Evolutionary conservation across 2,113 vertebrate species (phyloP), one percentile per base, ranked within the genome.

Genomic region (Pteropus alecto): DNA sequence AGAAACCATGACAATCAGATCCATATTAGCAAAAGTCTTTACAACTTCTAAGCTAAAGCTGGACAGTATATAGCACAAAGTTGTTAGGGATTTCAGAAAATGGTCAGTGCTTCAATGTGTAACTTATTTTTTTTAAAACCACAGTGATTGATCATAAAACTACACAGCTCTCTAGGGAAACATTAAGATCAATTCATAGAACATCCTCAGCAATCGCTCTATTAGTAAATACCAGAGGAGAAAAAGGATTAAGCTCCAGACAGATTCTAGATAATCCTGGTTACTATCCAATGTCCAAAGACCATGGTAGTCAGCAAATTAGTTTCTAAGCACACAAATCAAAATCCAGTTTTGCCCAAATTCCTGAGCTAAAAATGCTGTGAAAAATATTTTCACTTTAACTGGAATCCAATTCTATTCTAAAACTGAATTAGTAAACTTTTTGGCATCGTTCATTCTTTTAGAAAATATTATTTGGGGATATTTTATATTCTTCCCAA

Each of bases 131-230:
- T 78, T 76, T 88, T 35, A 0, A 30, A 85, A 81, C 43, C 56
- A 70, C 38, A 78, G 54, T 71, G 10, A 61, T 73, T 77, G 71
- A 41, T 26, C 85, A 77, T 38, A 73, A 94, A 86, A 78, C 30
- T 82, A 90, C 6, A 76, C 35, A 85, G 73, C 14, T 13, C 26
- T 95, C 30, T 85, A 92, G 83, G 26, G 24, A 87, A 84, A 8
- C 56, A 90, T 54, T 92, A 91, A 95, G 28, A 92, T 79, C 24
- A 83, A 89, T 46, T 96, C 87, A 93, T 7, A 88, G 35, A 96
- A 94, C 15, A 93, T 13, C 19, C 30, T 83, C 26, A 68, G 54
- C 54, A 93, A 86, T 7, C n/a, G 71, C 5, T 93, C 46, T 95
- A 82, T 18, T 84, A 89, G 41, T 63, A 83, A 82, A 94, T 71